Conservation (phyloP, 2,888 invertebrate genomes). For the Tanytarsus gracilentus region DNA sequence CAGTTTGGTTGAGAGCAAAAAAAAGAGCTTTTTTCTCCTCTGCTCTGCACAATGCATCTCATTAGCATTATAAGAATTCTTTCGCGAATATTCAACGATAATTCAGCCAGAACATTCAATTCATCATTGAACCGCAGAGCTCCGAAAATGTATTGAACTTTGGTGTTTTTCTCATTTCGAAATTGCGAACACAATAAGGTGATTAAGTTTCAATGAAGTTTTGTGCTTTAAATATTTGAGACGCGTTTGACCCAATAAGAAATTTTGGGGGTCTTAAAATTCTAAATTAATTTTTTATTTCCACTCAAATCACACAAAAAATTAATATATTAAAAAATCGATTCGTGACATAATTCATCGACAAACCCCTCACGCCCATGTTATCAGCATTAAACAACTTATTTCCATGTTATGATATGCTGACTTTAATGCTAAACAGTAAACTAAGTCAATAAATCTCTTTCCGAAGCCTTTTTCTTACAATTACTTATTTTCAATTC, state of each 20-base stretch:
- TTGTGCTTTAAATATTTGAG: background rate
- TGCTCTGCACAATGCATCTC: conserved; percentile 24
- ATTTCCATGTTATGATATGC: no score
- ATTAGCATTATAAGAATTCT: conserved; percentile 2
- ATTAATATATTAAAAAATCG: background rate
- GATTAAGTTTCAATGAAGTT: conserved; percentile 5
- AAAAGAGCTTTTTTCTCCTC: background rate
- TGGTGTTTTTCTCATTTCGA: background rate
- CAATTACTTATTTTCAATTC: background rate
- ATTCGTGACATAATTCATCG: no score
- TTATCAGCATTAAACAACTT: no score
- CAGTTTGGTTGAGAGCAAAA: background rate
- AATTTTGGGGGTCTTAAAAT: no score
- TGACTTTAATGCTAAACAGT: no score
- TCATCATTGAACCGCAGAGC: no score
- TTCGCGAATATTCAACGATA: conserved; percentile 19
- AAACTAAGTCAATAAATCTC: conserved; percentile 26
- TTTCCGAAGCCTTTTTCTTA: background rate
- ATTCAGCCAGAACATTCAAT: conserved; percentile 10
- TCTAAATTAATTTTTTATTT: no score
- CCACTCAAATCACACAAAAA: background rate
- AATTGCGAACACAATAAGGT: background rate
- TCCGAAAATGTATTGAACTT: background rate
- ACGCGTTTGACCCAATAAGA: background rate
- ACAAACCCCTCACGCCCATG: no score